A percentile compares a stretch with the other conserved stretches of the same genome.
These are phyloP conservation scores for Rhea americana DNA, from an alignment of 2,113 vertebrate genomes.

Conservation along the genomic window DNA sequence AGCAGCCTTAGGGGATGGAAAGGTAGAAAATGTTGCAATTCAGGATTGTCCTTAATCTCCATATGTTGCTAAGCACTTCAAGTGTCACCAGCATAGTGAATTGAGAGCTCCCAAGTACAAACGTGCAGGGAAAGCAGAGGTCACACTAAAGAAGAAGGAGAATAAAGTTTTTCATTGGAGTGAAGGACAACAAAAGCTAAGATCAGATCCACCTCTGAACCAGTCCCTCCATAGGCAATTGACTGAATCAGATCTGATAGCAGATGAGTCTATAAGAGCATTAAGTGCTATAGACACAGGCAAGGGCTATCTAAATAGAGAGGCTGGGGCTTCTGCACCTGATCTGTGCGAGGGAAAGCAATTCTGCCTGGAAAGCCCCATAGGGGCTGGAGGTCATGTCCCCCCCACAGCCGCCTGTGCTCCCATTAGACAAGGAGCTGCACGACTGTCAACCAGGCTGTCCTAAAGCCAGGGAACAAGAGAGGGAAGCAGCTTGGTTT, in stretches of 20 bases:
- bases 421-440: fast-evolving
- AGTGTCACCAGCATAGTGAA: neutral
- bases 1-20: neutral
- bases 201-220: neutral
- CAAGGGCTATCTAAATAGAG: neutral
- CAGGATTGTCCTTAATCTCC: constrained; percentile 38
- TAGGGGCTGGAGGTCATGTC: neutral
- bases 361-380: neutral
- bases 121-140: neutral
- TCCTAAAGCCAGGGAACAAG: neutral
- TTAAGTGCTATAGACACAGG: neutral
- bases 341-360: neutral
- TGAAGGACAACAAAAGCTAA: neutral
- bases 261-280: neutral
- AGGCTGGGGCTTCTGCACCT: neutral
- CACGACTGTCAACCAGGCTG: neutral
- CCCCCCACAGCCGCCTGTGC: neutral
- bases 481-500: fast-evolving
- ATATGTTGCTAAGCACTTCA: constrained; percentile 12
- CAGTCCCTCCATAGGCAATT: neutral
- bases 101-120: neutral
- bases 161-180: neutral
- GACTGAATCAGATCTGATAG: neutral
- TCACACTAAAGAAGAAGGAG: neutral
- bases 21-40: neutral